Conservation (phyloP, 2,113 vertebrate species). For the Colistium nudipinnis region DNA sequence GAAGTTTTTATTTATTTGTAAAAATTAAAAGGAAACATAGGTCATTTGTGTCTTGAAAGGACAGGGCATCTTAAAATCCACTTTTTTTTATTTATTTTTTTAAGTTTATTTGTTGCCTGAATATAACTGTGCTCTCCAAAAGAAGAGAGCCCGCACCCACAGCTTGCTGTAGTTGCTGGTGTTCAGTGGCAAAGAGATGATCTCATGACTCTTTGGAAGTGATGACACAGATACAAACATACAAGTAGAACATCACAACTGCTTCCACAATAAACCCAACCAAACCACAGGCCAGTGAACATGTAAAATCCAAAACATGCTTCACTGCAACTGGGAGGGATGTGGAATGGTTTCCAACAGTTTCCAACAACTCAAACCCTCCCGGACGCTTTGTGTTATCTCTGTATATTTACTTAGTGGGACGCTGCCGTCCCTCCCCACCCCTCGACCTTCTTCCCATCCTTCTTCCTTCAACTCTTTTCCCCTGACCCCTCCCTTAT, state of each 20-base stretch:
- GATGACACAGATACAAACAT: constrained; percentile 21
- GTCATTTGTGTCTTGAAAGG: too few relatives aligned
- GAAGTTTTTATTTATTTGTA: too few relatives aligned
- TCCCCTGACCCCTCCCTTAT: constrained; percentile 20
- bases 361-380: constrained; percentile 58
- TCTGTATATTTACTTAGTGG: constrained; percentile 58
- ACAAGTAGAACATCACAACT: neutral
- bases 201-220: constrained; percentile 32
- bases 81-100: neutral
- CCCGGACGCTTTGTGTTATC: constrained; percentile 52
- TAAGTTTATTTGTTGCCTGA: neutral
- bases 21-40: too few relatives aligned
- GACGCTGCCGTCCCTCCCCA: constrained; percentile 12
- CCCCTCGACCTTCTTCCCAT: neutral
- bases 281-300: neutral
- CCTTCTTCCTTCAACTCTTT: neutral
- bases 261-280: neutral
- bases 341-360: constrained; percentile 36
- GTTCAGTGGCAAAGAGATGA: constrained; percentile 44
- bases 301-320: neutral
- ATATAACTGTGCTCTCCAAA: constrained; percentile 7
- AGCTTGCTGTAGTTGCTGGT: constrained; percentile 5
- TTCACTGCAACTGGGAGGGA: neutral
- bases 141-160: constrained; percentile 44
- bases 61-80: neutral